Conservation (phyloP, 2,113 vertebrate species). For the Tyto alba region DNA sequence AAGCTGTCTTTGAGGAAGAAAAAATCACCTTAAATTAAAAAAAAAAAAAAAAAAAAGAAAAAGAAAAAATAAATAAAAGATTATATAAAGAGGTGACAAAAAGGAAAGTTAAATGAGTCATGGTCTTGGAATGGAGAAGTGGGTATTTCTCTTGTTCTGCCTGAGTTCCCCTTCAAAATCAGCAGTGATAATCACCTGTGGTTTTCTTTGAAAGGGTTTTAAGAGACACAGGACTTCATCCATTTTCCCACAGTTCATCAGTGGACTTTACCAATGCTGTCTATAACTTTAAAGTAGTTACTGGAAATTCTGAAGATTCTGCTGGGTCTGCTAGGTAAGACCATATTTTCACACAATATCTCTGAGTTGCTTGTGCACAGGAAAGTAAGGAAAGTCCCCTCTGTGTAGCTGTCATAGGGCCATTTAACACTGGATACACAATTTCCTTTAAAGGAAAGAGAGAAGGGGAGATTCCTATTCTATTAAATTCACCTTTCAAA, state of each 20-base stretch:
- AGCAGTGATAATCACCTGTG: neutral
- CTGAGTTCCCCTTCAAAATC: neutral
- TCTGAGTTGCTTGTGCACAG: neutral
- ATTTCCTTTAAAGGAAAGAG: neutral
- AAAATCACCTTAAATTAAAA: neutral
- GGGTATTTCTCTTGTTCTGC: neutral
- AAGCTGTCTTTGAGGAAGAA: neutral
- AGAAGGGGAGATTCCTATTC: neutral
- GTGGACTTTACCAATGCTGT: neutral
- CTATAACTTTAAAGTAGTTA: neutral
- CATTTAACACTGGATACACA: rapidly evolving
- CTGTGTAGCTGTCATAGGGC: neutral
- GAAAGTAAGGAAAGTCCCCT: neutral
- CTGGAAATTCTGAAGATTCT: neutral
- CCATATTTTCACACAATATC: neutral
- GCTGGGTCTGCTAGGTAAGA: neutral
- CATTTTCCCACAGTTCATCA: neutral
- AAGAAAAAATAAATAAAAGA: too few relatives aligned
- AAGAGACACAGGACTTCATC: neutral
- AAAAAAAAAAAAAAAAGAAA: neutral
- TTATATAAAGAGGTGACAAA: neutral
- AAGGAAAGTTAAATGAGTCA: slow-evolving; percentile 10
- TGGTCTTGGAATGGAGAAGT: neutral
- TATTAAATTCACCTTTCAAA: neutral
- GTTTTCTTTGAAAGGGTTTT: neutral